These are phyloP conservation scores for Rhipidura dahli DNA, from an alignment of 2,113 vertebrate genomes.

Conservation along the genomic window DNA sequence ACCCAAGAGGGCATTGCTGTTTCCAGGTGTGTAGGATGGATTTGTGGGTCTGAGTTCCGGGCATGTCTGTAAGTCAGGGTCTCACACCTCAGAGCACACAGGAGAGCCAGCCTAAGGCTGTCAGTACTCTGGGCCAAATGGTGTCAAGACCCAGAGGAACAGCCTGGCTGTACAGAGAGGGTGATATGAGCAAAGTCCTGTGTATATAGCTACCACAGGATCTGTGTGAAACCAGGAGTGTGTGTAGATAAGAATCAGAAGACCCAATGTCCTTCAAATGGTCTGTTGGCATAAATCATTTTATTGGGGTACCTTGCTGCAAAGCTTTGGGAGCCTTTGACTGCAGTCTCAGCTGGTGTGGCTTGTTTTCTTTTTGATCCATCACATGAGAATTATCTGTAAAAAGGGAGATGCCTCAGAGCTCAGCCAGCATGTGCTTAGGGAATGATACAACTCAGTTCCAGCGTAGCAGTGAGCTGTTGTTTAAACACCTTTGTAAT, in stretches of 20 bases:
- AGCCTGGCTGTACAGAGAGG: background rate
- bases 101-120: background rate
- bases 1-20: background rate
- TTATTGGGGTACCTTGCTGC: background rate
- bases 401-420: background rate
- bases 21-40: background rate
- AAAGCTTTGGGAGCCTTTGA: background rate
- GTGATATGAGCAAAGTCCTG: background rate
- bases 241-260: background rate
- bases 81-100: background rate
- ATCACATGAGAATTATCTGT: background rate
- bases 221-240: background rate
- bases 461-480: background rate
- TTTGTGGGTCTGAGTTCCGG: background rate
- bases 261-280: background rate
- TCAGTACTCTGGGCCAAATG: fast-evolving
- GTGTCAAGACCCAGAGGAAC: background rate
- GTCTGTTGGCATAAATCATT: background rate
- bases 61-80: background rate
- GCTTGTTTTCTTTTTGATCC: background rate
- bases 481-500: background rate
- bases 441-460: background rate
- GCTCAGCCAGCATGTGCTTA: background rate
- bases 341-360: background rate
- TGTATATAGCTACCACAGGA: background rate